These are phyloP conservation scores for Cherax destructor DNA, from an alignment of 1,140 invertebrate species.

Conservation along the genomic window DNA sequence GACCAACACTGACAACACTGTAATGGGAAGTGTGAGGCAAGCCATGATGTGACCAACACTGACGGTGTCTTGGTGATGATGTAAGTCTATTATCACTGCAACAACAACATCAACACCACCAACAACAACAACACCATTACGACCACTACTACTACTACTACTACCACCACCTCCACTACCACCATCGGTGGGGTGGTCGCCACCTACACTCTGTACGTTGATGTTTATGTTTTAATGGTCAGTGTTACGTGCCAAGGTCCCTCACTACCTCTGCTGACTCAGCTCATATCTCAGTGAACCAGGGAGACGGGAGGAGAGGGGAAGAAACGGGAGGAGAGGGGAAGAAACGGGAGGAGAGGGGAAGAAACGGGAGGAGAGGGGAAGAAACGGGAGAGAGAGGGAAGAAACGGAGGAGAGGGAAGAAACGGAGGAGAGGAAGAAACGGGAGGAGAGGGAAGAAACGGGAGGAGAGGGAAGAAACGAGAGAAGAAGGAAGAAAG, in stretches of 20 bases:
- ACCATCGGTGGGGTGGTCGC: too few species aligned
- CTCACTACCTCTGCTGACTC: neutral
- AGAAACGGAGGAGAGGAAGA: neutral
- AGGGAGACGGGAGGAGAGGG: neutral
- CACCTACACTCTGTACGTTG: too few species aligned
- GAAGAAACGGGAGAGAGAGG: neutral
- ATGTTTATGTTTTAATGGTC: neutral
- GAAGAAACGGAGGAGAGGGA: neutral
- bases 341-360: neutral
- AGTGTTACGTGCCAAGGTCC: neutral
- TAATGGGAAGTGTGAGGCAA: too few species aligned
- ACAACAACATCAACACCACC: too few species aligned
- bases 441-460: neutral
- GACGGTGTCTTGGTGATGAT: too few species aligned
- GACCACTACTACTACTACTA: too few species aligned
- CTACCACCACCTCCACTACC: too few species aligned
- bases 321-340: neutral
- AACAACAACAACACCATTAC: too few species aligned
- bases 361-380: neutral
- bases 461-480: neutral
- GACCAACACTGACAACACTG: too few species aligned
- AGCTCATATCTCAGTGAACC: too few species aligned
- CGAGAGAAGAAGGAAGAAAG: neutral
- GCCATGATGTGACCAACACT: too few species aligned
- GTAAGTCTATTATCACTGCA: too few species aligned